Evolutionary conservation across 1,140 invertebrate genomes (phyloP).

Genomic region (Drosophila auraria): DNA sequence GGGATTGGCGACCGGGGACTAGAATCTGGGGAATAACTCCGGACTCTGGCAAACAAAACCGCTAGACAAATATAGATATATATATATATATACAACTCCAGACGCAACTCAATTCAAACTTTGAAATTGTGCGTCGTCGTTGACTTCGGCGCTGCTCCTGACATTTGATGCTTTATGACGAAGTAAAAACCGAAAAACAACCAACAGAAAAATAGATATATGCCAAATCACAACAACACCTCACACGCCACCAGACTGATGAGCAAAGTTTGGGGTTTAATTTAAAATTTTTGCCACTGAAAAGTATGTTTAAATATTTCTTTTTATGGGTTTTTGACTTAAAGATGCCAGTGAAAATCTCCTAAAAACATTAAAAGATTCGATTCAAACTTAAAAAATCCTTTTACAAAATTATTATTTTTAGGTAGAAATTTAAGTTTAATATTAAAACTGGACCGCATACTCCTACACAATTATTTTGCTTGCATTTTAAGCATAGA

Average conservation of each 20-base stretch:
- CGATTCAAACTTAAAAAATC: too few species aligned
- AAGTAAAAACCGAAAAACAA: constrained; percentile 62
- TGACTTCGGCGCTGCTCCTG: constrained; percentile 58
- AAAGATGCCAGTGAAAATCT: background rate
- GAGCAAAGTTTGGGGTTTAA: constrained; percentile 73
- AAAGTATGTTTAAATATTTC: constrained; percentile 6
- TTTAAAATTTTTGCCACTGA: constrained; percentile 49
- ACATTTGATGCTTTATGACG: constrained; percentile 72
- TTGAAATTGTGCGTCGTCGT: constrained; percentile 68
- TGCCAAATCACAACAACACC: constrained; percentile 54
- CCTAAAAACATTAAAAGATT: background rate
- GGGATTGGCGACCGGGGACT: constrained; percentile 15
- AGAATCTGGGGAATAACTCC: constrained; percentile 8
- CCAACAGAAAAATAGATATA: constrained; percentile 32
- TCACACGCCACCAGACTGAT: constrained; percentile 43
- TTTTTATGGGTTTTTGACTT: background rate
- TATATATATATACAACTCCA: constrained; percentile 20
- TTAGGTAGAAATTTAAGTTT: background rate
- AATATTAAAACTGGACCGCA: background rate
- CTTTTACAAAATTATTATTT: too few species aligned
- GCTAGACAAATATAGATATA: constrained; percentile 20
- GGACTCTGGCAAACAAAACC: constrained; percentile 22
- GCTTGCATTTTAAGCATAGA: background rate
- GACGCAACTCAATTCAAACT: constrained; percentile 78
- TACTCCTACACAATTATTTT: background rate